phyloP scores from a whole-genome alignment of 2,113 vertebrate genomes.

The Glaucidium brasilianum region DNA sequence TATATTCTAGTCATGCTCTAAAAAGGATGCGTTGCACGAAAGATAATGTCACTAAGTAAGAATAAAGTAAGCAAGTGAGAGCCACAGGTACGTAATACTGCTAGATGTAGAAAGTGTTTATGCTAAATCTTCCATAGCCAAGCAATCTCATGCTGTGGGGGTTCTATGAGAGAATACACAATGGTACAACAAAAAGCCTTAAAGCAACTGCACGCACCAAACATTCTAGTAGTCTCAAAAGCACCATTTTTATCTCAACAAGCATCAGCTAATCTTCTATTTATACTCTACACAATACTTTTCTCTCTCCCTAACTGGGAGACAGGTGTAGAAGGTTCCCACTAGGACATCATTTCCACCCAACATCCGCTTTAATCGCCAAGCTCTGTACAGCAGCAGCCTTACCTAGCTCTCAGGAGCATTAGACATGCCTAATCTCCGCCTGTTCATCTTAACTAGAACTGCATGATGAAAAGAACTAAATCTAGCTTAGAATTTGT shows the following conservation, averaged over 20 bases:
- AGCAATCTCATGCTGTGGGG: background rate
- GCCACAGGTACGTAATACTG: background rate
- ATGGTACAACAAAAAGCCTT: background rate
- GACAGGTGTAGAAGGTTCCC: background rate
- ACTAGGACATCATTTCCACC: background rate
- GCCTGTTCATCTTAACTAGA: background rate
- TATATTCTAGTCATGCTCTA: background rate
- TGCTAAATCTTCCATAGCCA: background rate
- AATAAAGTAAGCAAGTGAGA: background rate
- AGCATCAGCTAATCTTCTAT: background rate
- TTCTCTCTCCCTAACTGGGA: background rate
- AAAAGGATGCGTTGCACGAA: background rate
- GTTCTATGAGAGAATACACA: background rate
- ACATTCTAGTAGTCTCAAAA: background rate
- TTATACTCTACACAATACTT: background rate
- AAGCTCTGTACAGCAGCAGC: background rate
- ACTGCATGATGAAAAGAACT: background rate
- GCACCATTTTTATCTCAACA: background rate
- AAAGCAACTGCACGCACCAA: background rate
- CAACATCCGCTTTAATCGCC: background rate
- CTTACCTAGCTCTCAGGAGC: background rate
- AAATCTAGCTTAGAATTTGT: background rate
- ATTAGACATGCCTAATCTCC: background rate
- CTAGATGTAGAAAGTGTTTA: background rate
- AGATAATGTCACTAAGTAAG: background rate